Evolutionary conservation across 2,113 vertebrate species (phyloP).

Genomic region (Gambusia affinis): DNA sequence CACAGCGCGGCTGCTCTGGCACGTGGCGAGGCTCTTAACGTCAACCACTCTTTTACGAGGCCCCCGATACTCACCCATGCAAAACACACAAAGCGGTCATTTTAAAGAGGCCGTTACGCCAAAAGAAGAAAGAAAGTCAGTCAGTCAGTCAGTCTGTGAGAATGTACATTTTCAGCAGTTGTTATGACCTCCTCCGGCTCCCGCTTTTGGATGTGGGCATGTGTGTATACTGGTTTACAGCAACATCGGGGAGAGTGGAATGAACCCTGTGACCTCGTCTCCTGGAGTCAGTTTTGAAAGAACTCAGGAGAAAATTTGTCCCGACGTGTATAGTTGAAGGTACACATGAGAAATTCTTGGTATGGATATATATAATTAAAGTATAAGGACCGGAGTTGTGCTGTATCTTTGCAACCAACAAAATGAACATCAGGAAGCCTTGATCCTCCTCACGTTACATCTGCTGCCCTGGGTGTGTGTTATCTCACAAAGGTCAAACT

Average conservation of each 20-base stretch:
- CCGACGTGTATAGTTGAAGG: no score
- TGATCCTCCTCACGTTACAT: conserved; percentile 9
- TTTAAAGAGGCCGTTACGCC: conserved; percentile 39
- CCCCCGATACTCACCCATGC: conserved; percentile 51
- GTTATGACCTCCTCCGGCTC: conserved; percentile 24
- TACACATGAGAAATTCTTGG: background rate
- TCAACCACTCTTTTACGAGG: conserved; percentile 71
- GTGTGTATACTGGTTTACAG: conserved; percentile 23
- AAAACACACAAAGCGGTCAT: conserved; percentile 35
- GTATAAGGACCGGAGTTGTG: background rate
- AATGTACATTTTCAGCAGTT: conserved; percentile 29
- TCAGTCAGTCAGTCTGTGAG: conserved; percentile 23
- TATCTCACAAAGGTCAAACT: conserved; percentile 25
- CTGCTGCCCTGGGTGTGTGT: conserved; percentile 23
- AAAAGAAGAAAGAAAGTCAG: no score
- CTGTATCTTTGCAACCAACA: background rate
- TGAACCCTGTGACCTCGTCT: conserved; percentile 28
- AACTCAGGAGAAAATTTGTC: conserved; percentile 5
- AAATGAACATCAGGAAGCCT: background rate
- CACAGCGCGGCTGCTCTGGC: conserved; percentile 58
- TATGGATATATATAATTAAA: conserved; percentile 18
- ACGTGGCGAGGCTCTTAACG: conserved; percentile 61
- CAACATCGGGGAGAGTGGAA: conserved; percentile 7
- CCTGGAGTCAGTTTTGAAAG: conserved; percentile 21
- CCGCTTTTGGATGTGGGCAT: conserved; percentile 7